phyloP scores from a whole-genome alignment of 2,797 vertebrate genomes.

The Eidolon dupreanum region DNA sequence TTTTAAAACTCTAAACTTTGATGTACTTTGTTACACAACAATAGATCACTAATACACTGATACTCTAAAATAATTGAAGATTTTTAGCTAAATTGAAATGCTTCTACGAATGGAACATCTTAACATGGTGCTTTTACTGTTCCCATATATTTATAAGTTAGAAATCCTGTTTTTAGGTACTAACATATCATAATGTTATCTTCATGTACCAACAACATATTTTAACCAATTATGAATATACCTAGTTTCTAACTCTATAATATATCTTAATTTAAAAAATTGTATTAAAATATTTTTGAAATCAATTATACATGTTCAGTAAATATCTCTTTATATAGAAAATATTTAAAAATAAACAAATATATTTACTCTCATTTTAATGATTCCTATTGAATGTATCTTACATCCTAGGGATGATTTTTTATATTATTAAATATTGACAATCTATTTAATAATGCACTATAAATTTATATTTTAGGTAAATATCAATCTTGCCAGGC shows the following conservation, averaged over 20 bases:
- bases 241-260: background rate
- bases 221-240: background rate
- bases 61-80: background rate
- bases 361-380: background rate
- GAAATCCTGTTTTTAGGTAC: background rate
- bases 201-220: background rate
- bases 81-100: background rate
- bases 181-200: background rate
- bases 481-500: background rate
- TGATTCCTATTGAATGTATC: background rate
- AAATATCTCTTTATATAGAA: background rate
- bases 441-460: background rate
- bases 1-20: background rate
- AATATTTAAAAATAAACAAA: background rate
- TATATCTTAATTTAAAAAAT: background rate
- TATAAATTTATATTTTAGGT: background rate
- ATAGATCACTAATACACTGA: background rate
- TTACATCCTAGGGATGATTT: background rate
- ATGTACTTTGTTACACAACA: background rate
- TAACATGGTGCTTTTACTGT: constrained; percentile 5
- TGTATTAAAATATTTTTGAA: background rate
- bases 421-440: background rate
- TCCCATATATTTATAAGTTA: background rate
- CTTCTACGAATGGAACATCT: background rate
- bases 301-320: background rate